A percentile compares a stretch with the other conserved stretches of the same genome.
Conservation (phyloP, 2,888 invertebrate genomes). For the Choristoneura rosaceana region DNA sequence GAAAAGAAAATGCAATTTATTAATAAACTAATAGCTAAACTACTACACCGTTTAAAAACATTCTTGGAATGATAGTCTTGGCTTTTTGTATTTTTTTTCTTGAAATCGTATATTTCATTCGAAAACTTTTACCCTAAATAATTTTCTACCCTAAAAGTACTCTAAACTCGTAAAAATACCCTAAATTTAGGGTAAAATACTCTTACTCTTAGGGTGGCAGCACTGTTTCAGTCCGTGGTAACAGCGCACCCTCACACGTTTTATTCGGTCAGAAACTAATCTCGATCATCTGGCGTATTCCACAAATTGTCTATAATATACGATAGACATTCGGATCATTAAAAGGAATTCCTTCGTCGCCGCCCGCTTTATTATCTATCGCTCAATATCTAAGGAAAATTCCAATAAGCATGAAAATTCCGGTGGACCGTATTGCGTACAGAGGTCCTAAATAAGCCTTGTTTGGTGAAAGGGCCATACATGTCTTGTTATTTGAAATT, state of each 20-base stretch:
- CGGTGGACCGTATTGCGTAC: conserved; percentile 17
- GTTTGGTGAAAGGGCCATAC: conserved; percentile 9
- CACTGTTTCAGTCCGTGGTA: neutral
- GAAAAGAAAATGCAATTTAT: too few relatives aligned
- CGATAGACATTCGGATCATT: conserved; percentile 29
- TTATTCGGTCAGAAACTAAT: neutral
- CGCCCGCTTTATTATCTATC: conserved; percentile 20
- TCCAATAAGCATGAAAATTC: conserved; percentile 35
- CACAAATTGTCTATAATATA: conserved; percentile 25
- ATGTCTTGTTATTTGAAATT: conserved; percentile 31
- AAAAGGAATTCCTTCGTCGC: conserved; percentile 33
- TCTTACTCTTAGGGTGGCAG: too few relatives aligned
- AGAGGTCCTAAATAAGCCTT: conserved; percentile 10
- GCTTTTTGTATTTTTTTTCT: too few relatives aligned
- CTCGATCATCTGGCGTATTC: conserved; percentile 13
- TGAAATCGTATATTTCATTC: too few relatives aligned
- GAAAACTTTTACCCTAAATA: too few relatives aligned
- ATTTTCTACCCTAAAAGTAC: too few relatives aligned
- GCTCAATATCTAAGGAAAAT: conserved; percentile 39
- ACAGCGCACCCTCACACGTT: neutral
- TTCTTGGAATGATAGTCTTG: too few relatives aligned
- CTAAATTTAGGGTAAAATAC: too few relatives aligned
- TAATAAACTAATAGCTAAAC: too few relatives aligned
- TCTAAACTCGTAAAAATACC: too few relatives aligned
- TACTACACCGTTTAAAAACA: too few relatives aligned